These are phyloP conservation scores for Percopsis transmontana DNA, from an alignment of 2,113 vertebrate species.

Conservation along the genomic window DNA sequence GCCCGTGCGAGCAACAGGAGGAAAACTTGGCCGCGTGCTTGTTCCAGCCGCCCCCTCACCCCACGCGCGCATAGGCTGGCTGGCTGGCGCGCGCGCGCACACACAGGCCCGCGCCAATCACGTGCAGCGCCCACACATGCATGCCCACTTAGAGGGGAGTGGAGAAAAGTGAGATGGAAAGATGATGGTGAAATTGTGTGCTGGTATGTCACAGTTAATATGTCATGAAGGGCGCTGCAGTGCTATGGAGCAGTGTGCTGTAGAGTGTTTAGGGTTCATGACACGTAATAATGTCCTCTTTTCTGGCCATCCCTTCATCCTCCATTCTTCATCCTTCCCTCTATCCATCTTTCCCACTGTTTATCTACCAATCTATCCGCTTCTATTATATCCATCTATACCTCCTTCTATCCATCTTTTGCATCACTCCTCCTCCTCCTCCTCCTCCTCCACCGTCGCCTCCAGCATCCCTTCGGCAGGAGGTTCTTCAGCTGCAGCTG, in stretches of 20 bases:
- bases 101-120: slow-evolving; percentile 3
- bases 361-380: neutral
- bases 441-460: slow-evolving; percentile 8
- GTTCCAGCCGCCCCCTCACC: slow-evolving; percentile 18
- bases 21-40: too few species aligned
- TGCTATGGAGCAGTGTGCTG: neutral
- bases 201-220: neutral
- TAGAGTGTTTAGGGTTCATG: neutral
- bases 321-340: slow-evolving; percentile 2
- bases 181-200: neutral
- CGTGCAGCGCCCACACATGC: slow-evolving; percentile 5
- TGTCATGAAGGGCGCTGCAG: neutral
- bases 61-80: neutral
- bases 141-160: neutral
- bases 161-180: too few species aligned
- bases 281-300: slow-evolving; percentile 26
- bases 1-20: too few species aligned
- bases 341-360: neutral
- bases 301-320: slow-evolving; percentile 9
- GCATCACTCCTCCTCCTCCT: neutral
- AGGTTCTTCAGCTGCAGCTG: slow-evolving; percentile 82
- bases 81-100: neutral
- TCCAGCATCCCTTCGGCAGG: slow-evolving; percentile 80
- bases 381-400: neutral
- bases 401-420: neutral